Conservation (phyloP, 2,113 vertebrate species). For the Gorilla gorilla region DNA sequence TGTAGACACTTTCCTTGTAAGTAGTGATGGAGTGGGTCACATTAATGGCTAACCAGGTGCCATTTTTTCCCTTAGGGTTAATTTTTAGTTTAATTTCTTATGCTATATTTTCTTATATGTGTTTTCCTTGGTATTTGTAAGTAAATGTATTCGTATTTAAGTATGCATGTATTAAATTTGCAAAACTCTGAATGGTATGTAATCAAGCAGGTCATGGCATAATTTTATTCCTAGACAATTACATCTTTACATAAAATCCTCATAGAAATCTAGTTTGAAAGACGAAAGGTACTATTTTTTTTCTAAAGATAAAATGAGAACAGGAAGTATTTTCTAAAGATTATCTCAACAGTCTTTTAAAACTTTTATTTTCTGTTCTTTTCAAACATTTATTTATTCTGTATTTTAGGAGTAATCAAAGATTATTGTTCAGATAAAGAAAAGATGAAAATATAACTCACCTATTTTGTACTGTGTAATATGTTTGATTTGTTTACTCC, state of each 20-base stretch:
- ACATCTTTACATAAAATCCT: conserved; percentile 15
- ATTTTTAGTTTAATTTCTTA: conserved; percentile 23
- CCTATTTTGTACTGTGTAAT: neutral
- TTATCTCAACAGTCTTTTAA: neutral
- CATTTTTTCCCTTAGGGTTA: neutral
- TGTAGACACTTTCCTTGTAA: neutral
- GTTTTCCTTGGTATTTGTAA: neutral
- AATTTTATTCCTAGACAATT: conserved; percentile 49
- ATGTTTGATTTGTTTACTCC: neutral
- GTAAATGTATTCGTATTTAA: neutral
- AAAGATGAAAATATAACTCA: neutral
- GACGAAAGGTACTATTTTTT: conserved; percentile 7
- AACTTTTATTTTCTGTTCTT: neutral
- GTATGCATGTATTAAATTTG: neutral
- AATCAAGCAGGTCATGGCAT: conserved; percentile 65
- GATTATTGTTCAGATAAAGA: conserved; percentile 37
- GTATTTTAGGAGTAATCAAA: conserved; percentile 34
- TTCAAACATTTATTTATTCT: neutral
- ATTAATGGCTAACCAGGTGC: neutral
- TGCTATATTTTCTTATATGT: neutral
- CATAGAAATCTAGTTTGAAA: conserved; percentile 51
- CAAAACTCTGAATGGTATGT: conserved; percentile 32
- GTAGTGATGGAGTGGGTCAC: neutral
- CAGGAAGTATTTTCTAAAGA: conserved; percentile 28
- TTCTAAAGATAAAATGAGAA: conserved; percentile 60